A percentile compares a stretch with the other conserved stretches of the same genome.
Evolutionary conservation across 2,113 vertebrate genomes (phyloP).

Genomic region (Ammodramus savannarum): DNA sequence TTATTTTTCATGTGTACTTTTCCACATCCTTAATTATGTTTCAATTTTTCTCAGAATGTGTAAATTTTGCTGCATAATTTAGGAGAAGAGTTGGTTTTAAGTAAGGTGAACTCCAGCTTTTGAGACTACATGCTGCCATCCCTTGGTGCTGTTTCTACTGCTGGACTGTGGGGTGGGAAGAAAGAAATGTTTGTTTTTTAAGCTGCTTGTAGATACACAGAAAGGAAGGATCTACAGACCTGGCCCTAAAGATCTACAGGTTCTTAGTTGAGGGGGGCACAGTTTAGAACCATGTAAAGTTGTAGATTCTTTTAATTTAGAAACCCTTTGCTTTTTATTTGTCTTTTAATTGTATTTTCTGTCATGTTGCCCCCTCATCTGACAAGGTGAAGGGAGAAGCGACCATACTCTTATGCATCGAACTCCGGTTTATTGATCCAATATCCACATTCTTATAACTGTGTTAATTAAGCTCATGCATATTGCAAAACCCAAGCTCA

Average conservation of each 20-base stretch:
- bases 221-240: neutral
- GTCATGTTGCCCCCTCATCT: neutral
- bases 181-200: neutral
- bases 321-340: neutral
- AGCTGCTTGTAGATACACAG: neutral
- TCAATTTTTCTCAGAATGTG: neutral
- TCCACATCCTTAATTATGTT: neutral
- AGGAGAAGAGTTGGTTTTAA: neutral
- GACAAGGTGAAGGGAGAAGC: too few species aligned
- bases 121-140: fast-evolving
- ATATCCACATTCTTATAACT: too few species aligned
- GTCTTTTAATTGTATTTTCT: neutral
- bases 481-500: too few species aligned
- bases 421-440: too few species aligned
- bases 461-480: too few species aligned
- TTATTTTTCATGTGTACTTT: neutral
- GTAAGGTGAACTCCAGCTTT: neutral
- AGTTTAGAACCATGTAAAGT: neutral
- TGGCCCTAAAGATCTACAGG: neutral
- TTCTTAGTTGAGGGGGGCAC: neutral
- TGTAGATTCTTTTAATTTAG: neutral
- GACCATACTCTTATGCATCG: too few species aligned
- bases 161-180: neutral
- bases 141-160: neutral
- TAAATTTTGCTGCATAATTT: neutral